Evolutionary conservation across 2,888 invertebrate species (phyloP).

Genomic region (Heliconius ethilla): DNA sequence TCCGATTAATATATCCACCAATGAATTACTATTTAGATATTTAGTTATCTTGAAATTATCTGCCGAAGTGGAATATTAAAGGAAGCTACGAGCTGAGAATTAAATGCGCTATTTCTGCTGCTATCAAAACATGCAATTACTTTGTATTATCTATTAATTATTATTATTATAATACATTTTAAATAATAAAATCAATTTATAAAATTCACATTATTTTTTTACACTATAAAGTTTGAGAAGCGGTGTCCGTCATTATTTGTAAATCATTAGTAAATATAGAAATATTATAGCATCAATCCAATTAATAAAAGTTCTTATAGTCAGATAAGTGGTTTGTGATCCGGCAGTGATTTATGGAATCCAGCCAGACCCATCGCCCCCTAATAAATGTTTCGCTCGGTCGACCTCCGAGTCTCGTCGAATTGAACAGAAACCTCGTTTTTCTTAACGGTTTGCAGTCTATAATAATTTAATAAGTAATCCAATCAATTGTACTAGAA

Average conservation of each 20-base stretch:
- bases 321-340: constrained; percentile 40
- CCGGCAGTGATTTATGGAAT: constrained; percentile 45
- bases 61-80: constrained; percentile 13
- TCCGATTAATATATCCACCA: constrained; percentile 38
- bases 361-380: constrained; percentile 33
- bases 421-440: constrained; percentile 35
- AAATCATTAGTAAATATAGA: constrained; percentile 19
- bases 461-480: constrained; percentile 18
- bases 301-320: constrained; percentile 36
- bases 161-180: not conserved
- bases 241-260: not conserved
- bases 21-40: constrained; percentile 31
- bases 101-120: constrained; percentile 1
- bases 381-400: constrained; percentile 44
- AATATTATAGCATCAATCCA: constrained; percentile 29
- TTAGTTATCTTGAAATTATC: constrained; percentile 29
- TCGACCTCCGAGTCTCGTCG: constrained; percentile 38
- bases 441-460: constrained; percentile 31
- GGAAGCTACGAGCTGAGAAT: constrained; percentile 1
- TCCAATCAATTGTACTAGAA: not conserved
- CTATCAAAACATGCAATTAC: constrained; percentile 1
- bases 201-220: not conserved
- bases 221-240: not conserved
- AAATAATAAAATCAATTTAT: not conserved
- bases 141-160: not conserved